Percentiles rank a stretch among this genome's conserved stretches.
phyloP scores from a whole-genome alignment of 1,140 invertebrate species.

The Oryctes rhinoceros region DNA sequence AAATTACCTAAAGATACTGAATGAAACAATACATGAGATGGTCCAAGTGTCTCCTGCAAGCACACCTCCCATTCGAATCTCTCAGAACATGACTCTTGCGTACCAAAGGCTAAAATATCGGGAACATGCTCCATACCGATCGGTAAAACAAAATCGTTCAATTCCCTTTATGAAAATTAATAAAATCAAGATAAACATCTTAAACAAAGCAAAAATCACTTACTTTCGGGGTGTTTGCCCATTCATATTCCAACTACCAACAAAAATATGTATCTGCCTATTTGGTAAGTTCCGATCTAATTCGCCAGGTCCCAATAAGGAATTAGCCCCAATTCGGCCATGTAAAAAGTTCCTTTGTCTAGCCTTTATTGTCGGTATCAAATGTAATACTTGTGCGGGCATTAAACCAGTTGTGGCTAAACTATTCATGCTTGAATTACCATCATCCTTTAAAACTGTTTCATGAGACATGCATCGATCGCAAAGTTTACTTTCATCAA shows the following conservation, averaged over 20 bases:
- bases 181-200: not conserved
- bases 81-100: conserved; percentile 89
- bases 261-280: conserved; percentile 84
- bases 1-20: conserved; percentile 72
- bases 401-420: conserved; percentile 76
- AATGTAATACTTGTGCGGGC: conserved; percentile 79
- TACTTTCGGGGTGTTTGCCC: conserved; percentile 78
- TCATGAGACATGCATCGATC: conserved; percentile 58
- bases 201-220: not conserved
- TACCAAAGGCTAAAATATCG: conserved; percentile 91
- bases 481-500: conserved; percentile 50
- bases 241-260: conserved; percentile 98
- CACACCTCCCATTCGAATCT: conserved; percentile 90
- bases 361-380: conserved; percentile 81
- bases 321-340: conserved; percentile 78
- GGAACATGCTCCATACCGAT: conserved; percentile 83
- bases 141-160: conserved; percentile 91
- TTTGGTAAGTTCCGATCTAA: conserved; percentile 87
- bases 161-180: conserved; percentile 63
- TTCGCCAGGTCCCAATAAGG: conserved; percentile 82
- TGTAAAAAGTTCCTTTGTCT: conserved; percentile 83
- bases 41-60: conserved; percentile 90
- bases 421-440: conserved; percentile 70
- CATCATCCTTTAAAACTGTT: conserved; percentile 56
- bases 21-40: conserved; percentile 87